Base-by-base conservation (phyloP, 2,797 vertebrate genomes). In the Anguilla obscura region DNA sequence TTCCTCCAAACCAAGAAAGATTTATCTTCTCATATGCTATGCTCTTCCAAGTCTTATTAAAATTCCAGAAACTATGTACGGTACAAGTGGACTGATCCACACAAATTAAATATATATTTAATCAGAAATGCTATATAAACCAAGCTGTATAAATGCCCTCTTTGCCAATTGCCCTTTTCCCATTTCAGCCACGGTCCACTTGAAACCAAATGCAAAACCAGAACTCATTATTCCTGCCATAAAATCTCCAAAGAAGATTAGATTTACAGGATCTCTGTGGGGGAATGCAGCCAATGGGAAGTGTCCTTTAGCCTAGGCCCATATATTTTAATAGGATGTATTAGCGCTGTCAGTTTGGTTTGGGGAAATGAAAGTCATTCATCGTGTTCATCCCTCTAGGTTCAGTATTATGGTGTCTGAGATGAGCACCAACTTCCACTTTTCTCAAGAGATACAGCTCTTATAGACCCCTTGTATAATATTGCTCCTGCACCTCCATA, bases 371-470 rank as follows among this genome's bases (percentile, higher is more conserved):
- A 56, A 84, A 33, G 50, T 66, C 45, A 27, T 52, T 36, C 69
- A 88, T 85, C 74, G 60, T 85, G 83, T 54, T 76, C 48, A 12
- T 63, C 87, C 87, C 76, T 88, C 85, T 85, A 83, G 83, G 83
- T 27, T 74, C 66, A 1, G 48, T 71, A 60, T 84, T 54, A 48
- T 63, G 79, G 33, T 30, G 48, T 54, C 14, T 45, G 16, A 80
- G 40, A 48, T 80, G 16, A 48, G 9, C 76, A 27, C 52, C 54
- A 82, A 60, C 36, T 60, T 79, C 14, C 5, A 60, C 56, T 48
- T 87, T n/a, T 60, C 56, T 27, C 54, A 82, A 16, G 36, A 54
- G 56, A 24, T 71, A 8, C 69, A 30, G 27, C n/a, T 16, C 12
- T 76, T 4, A 10, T 16, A 36, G 9, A 10, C 30, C 71, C 14